phyloP scores from a whole-genome alignment of 2,113 vertebrate genomes.

The Alexandromys fortis region DNA sequence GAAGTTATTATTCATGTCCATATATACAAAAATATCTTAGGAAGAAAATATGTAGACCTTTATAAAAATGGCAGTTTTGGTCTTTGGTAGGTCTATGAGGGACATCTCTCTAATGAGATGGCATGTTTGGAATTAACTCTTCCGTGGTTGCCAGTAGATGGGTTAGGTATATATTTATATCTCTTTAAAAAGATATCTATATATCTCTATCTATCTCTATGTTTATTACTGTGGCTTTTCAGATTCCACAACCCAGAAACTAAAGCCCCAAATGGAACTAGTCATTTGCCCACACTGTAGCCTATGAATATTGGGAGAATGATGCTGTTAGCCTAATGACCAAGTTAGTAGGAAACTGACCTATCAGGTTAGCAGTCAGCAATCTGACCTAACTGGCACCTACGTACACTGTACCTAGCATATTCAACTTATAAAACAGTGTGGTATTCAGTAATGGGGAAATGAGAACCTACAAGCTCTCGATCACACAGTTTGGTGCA shows the following conservation, averaged over 20 bases:
- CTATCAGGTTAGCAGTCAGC: conserved; percentile 77
- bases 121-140: conserved; percentile 90
- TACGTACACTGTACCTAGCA: conserved; percentile 83
- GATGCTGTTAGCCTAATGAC: conserved; percentile 44
- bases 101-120: conserved; percentile 91
- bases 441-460: conserved; percentile 87
- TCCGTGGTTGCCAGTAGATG: conserved; percentile 91
- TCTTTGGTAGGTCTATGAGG: conserved; percentile 92
- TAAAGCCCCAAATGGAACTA: conserved; percentile 90
- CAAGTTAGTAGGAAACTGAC: not conserved
- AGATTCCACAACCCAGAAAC: conserved; percentile 87
- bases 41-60: conserved; percentile 92
- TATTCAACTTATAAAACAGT: conserved; percentile 86
- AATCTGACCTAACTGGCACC: conserved; percentile 88
- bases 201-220: too few species aligned
- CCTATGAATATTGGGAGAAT: conserved; percentile 89
- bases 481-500: conserved; percentile 86
- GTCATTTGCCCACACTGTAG: conserved; percentile 88
- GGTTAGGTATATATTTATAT: too few species aligned
- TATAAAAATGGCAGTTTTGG: conserved; percentile 94
- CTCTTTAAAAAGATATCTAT: too few species aligned
- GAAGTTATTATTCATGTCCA: conserved; percentile 91
- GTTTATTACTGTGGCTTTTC: conserved; percentile 86
- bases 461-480: conserved; percentile 34
- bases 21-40: conserved; percentile 92